These are phyloP conservation scores for Vultur gryphus DNA, from an alignment of 2,797 vertebrate species.

Conservation along the genomic window DNA sequence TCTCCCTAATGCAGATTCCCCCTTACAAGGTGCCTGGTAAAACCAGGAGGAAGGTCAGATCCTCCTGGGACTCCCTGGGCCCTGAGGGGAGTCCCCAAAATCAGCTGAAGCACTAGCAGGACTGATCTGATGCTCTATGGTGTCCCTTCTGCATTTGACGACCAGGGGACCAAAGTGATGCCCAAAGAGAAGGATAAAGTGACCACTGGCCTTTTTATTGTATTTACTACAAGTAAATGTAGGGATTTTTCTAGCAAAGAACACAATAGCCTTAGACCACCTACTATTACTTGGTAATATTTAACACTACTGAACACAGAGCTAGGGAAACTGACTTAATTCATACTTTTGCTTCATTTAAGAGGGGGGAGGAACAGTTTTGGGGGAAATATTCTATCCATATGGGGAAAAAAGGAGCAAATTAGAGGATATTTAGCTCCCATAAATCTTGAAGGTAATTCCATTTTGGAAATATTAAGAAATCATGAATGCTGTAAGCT, in stretches of 20 bases:
- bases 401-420: neutral
- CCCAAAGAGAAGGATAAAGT: neutral
- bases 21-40: neutral
- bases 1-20: neutral
- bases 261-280: neutral
- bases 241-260: neutral
- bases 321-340: neutral
- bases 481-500: neutral
- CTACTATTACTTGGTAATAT: neutral
- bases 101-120: neutral
- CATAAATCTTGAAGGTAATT: slow-evolving; percentile 20
- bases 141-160: neutral
- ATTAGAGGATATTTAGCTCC: neutral
- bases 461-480: neutral
- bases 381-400: neutral
- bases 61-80: neutral
- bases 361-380: neutral
- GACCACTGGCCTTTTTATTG: neutral
- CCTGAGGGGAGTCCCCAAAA: neutral
- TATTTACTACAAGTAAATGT: neutral
- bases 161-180: neutral
- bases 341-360: neutral
- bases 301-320: neutral
- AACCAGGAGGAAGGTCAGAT: neutral
- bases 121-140: neutral